Percentiles rank a stretch among this genome's conserved stretches.
Evolutionary conservation across 2,888 invertebrate genomes (phyloP).

Genomic region (Caenorhabditis sp.): DNA sequence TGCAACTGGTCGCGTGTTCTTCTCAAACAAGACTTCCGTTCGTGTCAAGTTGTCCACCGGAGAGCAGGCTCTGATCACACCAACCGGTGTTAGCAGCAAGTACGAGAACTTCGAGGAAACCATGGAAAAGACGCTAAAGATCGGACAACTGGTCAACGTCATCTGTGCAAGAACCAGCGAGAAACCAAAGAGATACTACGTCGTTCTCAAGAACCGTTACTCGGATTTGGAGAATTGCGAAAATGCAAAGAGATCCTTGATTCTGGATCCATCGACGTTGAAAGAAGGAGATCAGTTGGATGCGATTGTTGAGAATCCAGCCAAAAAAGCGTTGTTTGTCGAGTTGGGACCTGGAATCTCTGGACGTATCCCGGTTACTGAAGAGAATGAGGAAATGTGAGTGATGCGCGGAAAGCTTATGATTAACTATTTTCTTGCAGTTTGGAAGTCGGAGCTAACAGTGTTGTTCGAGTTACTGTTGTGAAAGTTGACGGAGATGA

Average conservation of each 20-base stretch:
- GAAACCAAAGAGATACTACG: slow-evolving; percentile 49
- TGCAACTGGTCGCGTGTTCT: slow-evolving; percentile 53
- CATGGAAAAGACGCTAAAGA: slow-evolving; percentile 36
- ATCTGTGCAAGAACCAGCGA: slow-evolving; percentile 32
- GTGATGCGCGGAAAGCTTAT: not conserved
- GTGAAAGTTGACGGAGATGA: slow-evolving; percentile 21
- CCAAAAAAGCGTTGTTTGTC: slow-evolving; percentile 41
- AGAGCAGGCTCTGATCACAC: slow-evolving; percentile 64
- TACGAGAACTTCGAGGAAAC: slow-evolving; percentile 57
- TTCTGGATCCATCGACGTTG: slow-evolving; percentile 16
- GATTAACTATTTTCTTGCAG: slow-evolving; percentile 14
- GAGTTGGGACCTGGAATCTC: slow-evolving; percentile 66
- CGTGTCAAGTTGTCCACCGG: slow-evolving; percentile 62
- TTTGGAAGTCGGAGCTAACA: slow-evolving; percentile 44
- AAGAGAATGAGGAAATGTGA: slow-evolving; percentile 57
- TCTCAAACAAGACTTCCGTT: slow-evolving; percentile 10
- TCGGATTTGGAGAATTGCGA: not conserved
- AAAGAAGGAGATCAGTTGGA: slow-evolving; percentile 45
- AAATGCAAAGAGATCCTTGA: slow-evolving; percentile 24
- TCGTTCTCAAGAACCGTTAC: slow-evolving; percentile 37
- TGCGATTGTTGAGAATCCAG: slow-evolving; percentile 53
- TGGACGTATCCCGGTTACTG: slow-evolving; percentile 44
- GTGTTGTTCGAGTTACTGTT: slow-evolving; percentile 43
- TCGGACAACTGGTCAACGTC: slow-evolving; percentile 54
- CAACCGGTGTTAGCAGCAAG: slow-evolving; percentile 62